phyloP scores from a whole-genome alignment of 2,797 vertebrate genomes.

The Cetoscarus ocellatus region DNA sequence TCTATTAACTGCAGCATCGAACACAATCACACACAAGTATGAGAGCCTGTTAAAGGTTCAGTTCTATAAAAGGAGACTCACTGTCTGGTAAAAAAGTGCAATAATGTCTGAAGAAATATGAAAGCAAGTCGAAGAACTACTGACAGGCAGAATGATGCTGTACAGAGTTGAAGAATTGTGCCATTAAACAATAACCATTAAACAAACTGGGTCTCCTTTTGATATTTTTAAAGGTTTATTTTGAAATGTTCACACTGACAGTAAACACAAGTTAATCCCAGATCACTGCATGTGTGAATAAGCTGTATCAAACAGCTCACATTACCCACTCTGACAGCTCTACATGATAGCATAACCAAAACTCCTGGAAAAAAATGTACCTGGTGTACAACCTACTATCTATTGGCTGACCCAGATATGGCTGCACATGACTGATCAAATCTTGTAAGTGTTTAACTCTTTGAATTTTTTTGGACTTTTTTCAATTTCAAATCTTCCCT shows the following conservation, averaged over 20 bases:
- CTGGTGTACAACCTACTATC: not conserved
- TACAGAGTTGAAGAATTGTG: too few species aligned
- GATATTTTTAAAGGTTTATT: not conserved
- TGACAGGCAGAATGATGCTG: too few species aligned
- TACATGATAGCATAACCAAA: conserved; percentile 16
- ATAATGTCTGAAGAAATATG: not conserved
- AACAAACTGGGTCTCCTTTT: not conserved
- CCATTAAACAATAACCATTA: not conserved
- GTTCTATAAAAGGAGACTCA: not conserved
- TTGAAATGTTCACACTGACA: conserved; percentile 11
- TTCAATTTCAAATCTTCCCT: too few species aligned
- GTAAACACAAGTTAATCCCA: conserved; percentile 21
- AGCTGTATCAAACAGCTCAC: not conserved
- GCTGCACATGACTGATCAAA: too few species aligned
- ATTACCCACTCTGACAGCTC: conserved; percentile 22
- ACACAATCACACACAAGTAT: not conserved
- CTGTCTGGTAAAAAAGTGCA: not conserved
- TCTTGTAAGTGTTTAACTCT: too few species aligned
- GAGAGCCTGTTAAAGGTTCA: conserved; percentile 1
- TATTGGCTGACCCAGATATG: too few species aligned
- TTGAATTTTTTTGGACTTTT: too few species aligned
- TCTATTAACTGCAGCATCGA: conserved; percentile 8
- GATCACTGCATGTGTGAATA: not conserved
- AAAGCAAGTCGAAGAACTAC: not conserved
- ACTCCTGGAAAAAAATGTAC: conserved; percentile 1